Evolutionary conservation across 1,140 invertebrate genomes (phyloP), one percentile per base, ranked within the genome.

Genomic region (Neodiprion virginianus): DNA sequence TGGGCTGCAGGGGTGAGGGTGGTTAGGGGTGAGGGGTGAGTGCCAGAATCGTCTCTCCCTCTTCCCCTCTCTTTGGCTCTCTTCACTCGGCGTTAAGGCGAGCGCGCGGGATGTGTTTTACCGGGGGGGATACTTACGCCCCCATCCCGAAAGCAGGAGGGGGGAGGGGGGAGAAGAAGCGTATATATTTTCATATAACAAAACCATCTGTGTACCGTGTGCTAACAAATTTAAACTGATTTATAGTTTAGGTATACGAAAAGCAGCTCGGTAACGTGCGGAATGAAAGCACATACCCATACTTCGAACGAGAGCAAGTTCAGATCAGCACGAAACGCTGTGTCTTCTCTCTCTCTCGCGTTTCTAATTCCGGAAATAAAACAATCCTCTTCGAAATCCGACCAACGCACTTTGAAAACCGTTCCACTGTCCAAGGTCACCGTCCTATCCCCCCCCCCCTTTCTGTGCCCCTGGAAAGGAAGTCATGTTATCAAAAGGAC

Each of bases 101-200:
- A 79, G 83, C 85, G 84, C 87, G 87, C 87, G 86, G 85, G 86
- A 87, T 84, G 86, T 88, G 85, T 86, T 88, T 86, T 87, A 86
- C 81, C 83, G 81, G 83, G 86, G 86, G 84, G 86, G 86, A 87
- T 85, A 87, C 87, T 53, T 53, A 79, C 83, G 86, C 84, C 88
- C 86, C 87, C 87, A 82, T 81, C 78, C 83, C 84, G 86, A 21
- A 21, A 21, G 17, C 17, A 21, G 17, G 17, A 21, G 17, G 17
- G 17, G 17, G 17, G 17, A 21, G 17, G 17, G 17, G 17, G 17
- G 17, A 21, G 17, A 21, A 21, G 17, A 21, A 21, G 17, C 17
- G 87, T 87, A 88, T 87, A 89, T 89, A 88, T 89, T 88, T 89
- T 89, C 87, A 89, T 89, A 88, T 89, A 88, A 89, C 88, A 88